A percentile compares a stretch with the other conserved stretches of the same genome.
These are phyloP conservation scores for Tillus elongatus DNA, from an alignment of 2,888 invertebrate species.

Conservation along the genomic window DNA sequence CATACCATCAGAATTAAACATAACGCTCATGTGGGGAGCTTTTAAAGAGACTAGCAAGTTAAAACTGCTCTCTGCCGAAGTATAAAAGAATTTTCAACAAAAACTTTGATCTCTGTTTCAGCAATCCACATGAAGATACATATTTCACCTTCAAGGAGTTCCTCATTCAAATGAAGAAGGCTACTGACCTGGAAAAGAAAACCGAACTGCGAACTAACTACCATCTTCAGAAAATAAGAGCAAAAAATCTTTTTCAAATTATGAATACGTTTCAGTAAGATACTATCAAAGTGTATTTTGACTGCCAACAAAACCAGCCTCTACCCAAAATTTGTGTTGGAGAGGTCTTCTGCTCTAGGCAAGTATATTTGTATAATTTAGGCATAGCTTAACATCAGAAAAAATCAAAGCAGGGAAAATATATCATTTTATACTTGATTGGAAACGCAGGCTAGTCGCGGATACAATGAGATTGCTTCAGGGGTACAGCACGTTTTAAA, in stretches of 20 bases:
- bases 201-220: constrained; percentile 1
- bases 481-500: background rate
- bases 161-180: too few relatives aligned
- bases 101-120: constrained; percentile 6
- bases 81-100: constrained; percentile 5
- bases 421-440: background rate
- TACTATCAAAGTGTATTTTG: constrained; percentile 3
- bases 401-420: constrained; percentile 5
- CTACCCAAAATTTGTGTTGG: constrained; percentile 6
- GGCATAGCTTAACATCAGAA: background rate
- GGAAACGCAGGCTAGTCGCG: background rate
- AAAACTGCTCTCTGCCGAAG: constrained; percentile 5
- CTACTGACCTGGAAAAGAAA: constrained; percentile 2
- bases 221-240: constrained; percentile 5
- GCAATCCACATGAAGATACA: constrained; percentile 6
- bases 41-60: background rate
- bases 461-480: constrained; percentile 2
- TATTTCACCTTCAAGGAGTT: too few relatives aligned
- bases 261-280: constrained; percentile 5
- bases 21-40: background rate
- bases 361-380: constrained; percentile 6
- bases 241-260: constrained; percentile 4
- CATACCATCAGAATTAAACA: constrained; percentile 6
- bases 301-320: constrained; percentile 7
- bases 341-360: constrained; percentile 7